Evolutionary conservation across 1,140 invertebrate genomes (phyloP).

Genomic region (Periplaneta americana): DNA sequence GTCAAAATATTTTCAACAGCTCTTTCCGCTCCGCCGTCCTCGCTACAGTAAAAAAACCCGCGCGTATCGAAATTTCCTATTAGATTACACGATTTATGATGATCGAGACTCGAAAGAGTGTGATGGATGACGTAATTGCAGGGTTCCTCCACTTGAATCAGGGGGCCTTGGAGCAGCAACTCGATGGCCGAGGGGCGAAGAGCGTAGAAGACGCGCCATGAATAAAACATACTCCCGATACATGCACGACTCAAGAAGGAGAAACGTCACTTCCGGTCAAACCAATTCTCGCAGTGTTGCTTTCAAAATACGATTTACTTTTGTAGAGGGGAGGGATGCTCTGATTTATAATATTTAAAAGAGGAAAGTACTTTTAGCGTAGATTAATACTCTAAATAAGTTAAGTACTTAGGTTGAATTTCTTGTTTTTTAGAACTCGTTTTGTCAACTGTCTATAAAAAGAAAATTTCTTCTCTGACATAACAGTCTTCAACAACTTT

Average conservation of each 20-base stretch:
- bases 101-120: not conserved
- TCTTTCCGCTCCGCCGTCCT: not conserved
- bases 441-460: too few relatives aligned
- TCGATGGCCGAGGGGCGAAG: too few relatives aligned
- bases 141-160: not conserved
- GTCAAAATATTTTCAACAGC: not conserved
- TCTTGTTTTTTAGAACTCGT: too few relatives aligned
- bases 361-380: too few relatives aligned
- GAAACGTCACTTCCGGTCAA: not conserved
- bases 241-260: not conserved
- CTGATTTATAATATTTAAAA: too few relatives aligned
- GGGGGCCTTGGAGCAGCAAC: not conserved
- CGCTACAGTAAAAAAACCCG: not conserved
- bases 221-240: not conserved
- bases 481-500: too few relatives aligned
- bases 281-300: not conserved
- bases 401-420: too few relatives aligned
- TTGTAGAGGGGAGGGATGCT: too few relatives aligned
- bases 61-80: not conserved
- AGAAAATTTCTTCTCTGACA: too few relatives aligned
- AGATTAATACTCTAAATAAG: too few relatives aligned
- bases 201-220: not conserved
- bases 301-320: too few relatives aligned
- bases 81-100: not conserved
- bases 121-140: not conserved